Conservation (phyloP, 1,140 invertebrate genomes). For the Physella acuta region DNA sequence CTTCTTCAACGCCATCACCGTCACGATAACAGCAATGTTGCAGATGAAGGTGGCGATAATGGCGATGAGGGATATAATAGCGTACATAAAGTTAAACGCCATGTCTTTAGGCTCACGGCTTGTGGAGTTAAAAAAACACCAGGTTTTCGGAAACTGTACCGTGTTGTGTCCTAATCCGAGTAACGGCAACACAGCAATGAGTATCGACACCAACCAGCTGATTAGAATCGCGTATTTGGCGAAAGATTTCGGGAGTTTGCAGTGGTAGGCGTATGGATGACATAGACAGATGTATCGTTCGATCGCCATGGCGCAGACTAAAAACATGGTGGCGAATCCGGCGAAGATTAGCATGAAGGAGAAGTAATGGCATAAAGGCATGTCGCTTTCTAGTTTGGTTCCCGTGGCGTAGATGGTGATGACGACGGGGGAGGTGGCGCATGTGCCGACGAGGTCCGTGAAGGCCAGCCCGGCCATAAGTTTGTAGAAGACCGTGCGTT, state of each 20-base stretch:
- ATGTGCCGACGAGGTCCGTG: constrained; percentile 48
- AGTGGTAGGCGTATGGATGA: constrained; percentile 59
- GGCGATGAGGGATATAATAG: constrained; percentile 42
- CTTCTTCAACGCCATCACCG: constrained; percentile 43
- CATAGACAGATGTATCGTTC: constrained; percentile 58
- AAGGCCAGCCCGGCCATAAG: constrained; percentile 47
- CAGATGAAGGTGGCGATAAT: constrained; percentile 50
- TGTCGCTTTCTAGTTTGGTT: constrained; percentile 41
- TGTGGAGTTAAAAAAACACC: constrained; percentile 61
- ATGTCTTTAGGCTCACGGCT: constrained; percentile 34
- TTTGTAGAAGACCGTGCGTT: constrained; percentile 48
- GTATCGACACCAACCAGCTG: constrained; percentile 49
- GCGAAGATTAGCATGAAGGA: constrained; percentile 60
- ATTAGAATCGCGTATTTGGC: constrained; percentile 45
- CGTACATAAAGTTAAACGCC: constrained; percentile 51
- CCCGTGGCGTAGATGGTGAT: constrained; percentile 47
- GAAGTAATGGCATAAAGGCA: constrained; percentile 54
- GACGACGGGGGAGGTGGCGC: constrained; percentile 46
- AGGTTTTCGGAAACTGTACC: constrained; percentile 56
- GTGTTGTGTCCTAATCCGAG: constrained; percentile 54
- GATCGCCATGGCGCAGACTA: constrained; percentile 59
- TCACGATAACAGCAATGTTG: constrained; percentile 53
- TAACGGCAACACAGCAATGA: constrained; percentile 57
- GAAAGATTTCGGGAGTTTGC: constrained; percentile 41
- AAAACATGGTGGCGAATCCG: constrained; percentile 55